These are phyloP conservation scores for Nannoperca australis DNA, from an alignment of 2,797 vertebrate genomes.

Conservation along the genomic window DNA sequence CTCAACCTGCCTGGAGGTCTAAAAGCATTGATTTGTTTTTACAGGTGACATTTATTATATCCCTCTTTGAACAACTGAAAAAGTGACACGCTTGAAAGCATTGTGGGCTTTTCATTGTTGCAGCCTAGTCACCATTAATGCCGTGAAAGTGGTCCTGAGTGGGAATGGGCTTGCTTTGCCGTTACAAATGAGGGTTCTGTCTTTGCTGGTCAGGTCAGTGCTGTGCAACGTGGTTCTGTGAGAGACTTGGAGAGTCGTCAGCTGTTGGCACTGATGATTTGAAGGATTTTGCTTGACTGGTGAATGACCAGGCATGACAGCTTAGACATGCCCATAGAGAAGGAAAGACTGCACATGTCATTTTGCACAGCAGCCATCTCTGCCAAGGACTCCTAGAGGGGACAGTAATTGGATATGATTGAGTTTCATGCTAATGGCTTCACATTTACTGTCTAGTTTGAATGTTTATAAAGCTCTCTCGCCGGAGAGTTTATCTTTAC, in stretches of 20 bases:
- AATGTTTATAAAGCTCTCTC: slow-evolving; percentile 47
- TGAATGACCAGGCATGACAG: slow-evolving; percentile 52
- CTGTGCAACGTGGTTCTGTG: slow-evolving; percentile 31
- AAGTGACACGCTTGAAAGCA: slow-evolving; percentile 36
- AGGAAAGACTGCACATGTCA: slow-evolving; percentile 34
- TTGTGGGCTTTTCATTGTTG: slow-evolving; percentile 2
- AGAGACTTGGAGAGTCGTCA: slow-evolving; percentile 42
- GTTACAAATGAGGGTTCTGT: slow-evolving; percentile 57
- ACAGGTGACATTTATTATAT: slow-evolving; percentile 32
- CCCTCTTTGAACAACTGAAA: slow-evolving; percentile 12
- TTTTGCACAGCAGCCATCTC: slow-evolving; percentile 33
- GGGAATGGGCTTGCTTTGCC: slow-evolving; percentile 40
- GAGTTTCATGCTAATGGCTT: slow-evolving; percentile 52
- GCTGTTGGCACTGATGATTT: slow-evolving; percentile 33
- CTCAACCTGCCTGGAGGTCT: background rate
- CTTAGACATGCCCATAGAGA: slow-evolving; percentile 32
- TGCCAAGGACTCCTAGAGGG: slow-evolving; percentile 52
- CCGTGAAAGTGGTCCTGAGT: slow-evolving; percentile 25
- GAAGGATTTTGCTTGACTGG: slow-evolving; percentile 51
- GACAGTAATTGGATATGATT: slow-evolving; percentile 50
- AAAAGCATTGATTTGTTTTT: slow-evolving; percentile 31
- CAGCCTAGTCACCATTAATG: slow-evolving; percentile 29
- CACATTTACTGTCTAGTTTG: slow-evolving; percentile 45
- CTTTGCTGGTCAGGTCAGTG: slow-evolving; percentile 54
- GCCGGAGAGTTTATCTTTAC: slow-evolving; percentile 34